Evolutionary conservation across 2,888 invertebrate genomes (phyloP).

Genomic region (Ceriagrion tenellum): DNA sequence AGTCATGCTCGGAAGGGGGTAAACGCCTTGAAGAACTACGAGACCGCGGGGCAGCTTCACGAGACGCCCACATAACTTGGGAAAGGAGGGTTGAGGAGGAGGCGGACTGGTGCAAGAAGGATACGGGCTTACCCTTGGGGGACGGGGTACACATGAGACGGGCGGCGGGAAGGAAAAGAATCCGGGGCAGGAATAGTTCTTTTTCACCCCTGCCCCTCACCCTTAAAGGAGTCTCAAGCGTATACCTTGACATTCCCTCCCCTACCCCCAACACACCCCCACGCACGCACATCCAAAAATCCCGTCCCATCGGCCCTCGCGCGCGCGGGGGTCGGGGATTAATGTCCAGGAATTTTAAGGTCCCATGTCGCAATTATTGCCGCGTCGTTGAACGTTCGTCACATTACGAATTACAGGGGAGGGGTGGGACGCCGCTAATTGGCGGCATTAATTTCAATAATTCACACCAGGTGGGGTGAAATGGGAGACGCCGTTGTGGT

Average conservation of each 20-base stretch:
- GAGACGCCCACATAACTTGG: neutral
- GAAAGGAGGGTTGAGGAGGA: neutral
- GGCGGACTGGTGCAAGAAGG: neutral
- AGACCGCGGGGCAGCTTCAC: neutral
- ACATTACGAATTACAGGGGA: neutral
- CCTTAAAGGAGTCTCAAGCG: neutral
- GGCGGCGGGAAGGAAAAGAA: neutral
- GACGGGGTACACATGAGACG: neutral
- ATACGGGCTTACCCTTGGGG: neutral
- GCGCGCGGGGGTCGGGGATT: neutral
- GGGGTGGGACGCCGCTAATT: neutral
- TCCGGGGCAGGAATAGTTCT: neutral
- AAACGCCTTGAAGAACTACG: neutral
- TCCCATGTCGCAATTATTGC: slow-evolving; percentile 28
- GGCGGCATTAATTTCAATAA: slow-evolving; percentile 25
- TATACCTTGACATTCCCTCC: neutral
- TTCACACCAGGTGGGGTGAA: slow-evolving; percentile 14
- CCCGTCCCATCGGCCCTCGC: too few species aligned
- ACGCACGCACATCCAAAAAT: too few species aligned
- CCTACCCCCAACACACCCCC: too few species aligned
- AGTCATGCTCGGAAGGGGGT: neutral
- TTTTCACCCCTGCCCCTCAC: neutral
- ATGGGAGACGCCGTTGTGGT: neutral
- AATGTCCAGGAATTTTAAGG: slow-evolving; percentile 1
- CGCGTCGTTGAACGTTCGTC: slow-evolving; percentile 24